Conservation (phyloP, 2,888 invertebrate species). For the Tipula vernalis region DNA sequence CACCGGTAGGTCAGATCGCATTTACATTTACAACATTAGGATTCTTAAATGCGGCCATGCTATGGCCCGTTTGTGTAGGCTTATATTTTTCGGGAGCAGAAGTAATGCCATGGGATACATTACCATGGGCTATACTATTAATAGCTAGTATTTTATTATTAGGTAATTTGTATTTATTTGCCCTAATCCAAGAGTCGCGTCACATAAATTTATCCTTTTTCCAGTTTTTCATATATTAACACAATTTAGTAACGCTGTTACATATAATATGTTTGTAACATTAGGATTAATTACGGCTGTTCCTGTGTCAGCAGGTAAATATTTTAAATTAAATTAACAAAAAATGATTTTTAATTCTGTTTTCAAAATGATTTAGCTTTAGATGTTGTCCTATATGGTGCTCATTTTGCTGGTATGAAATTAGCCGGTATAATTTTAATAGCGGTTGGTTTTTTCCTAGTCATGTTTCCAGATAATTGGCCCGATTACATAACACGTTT, state of each 20-base stretch:
- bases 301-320: slow-evolving; percentile 81
- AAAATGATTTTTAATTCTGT: not conserved
- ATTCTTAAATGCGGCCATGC: slow-evolving; percentile 69
- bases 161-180: slow-evolving; percentile 38
- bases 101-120: slow-evolving; percentile 62
- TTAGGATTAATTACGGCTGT: slow-evolving; percentile 88
- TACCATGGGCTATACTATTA: slow-evolving; percentile 80
- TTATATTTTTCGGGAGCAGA: slow-evolving; percentile 81
- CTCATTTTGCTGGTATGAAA: slow-evolving; percentile 88
- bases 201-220: not conserved
- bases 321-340: not conserved
- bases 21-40: slow-evolving; percentile 88
- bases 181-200: not conserved
- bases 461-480: slow-evolving; percentile 94
- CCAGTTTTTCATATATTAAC: slow-evolving; percentile 84
- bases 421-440: slow-evolving; percentile 87
- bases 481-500: slow-evolving; percentile 85
- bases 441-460: slow-evolving; percentile 80
- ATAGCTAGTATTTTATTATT: slow-evolving; percentile 68
- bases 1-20: slow-evolving; percentile 83
- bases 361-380: slow-evolving; percentile 44
- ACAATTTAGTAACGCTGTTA: slow-evolving; percentile 86
- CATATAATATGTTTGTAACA: slow-evolving; percentile 90
- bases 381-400: slow-evolving; percentile 74
- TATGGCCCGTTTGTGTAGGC: slow-evolving; percentile 85